phyloP scores from a whole-genome alignment of 2,797 vertebrate genomes.

The Xerus rutilus region DNA sequence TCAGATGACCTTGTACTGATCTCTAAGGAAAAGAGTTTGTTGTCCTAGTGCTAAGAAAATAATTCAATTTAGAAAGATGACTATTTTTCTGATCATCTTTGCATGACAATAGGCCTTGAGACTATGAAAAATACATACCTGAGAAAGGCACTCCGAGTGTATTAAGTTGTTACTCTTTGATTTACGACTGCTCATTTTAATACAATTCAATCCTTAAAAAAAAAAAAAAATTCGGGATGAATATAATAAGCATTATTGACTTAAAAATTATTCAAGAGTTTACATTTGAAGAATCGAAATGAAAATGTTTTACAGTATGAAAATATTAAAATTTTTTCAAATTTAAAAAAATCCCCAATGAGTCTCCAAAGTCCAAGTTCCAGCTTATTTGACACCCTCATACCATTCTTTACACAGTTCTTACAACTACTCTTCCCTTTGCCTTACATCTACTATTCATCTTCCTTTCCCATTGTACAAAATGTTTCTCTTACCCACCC shows the following conservation, averaged over 20 bases:
- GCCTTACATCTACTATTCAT: background rate
- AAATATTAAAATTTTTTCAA: conserved; percentile 9
- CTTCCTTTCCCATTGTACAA: background rate
- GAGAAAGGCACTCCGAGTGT: conserved; percentile 90
- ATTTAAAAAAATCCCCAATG: background rate
- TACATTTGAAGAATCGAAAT: conserved; percentile 49
- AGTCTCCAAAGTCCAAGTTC: background rate
- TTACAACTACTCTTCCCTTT: background rate
- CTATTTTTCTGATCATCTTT: conserved; percentile 33
- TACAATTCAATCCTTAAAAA: conserved; percentile 64
- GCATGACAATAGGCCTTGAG: background rate
- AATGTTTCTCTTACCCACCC: background rate
- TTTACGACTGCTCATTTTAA: conserved; percentile 93
- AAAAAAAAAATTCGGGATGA: background rate
- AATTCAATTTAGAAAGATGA: conserved; percentile 11
- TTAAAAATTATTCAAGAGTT: conserved; percentile 38
- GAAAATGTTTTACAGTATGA: conserved; percentile 26
- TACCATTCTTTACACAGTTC: background rate
- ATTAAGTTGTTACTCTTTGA: conserved; percentile 84
- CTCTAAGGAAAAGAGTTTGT: background rate
- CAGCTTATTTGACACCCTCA: background rate
- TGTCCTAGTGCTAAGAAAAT: background rate
- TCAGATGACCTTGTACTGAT: background rate
- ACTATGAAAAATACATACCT: conserved; percentile 85
- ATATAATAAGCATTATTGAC: conserved; percentile 7